A percentile compares a stretch with the other conserved stretches of the same genome.
These are phyloP conservation scores for Anhinga anhinga DNA, from an alignment of 2,113 vertebrate genomes.

Conservation along the genomic window DNA sequence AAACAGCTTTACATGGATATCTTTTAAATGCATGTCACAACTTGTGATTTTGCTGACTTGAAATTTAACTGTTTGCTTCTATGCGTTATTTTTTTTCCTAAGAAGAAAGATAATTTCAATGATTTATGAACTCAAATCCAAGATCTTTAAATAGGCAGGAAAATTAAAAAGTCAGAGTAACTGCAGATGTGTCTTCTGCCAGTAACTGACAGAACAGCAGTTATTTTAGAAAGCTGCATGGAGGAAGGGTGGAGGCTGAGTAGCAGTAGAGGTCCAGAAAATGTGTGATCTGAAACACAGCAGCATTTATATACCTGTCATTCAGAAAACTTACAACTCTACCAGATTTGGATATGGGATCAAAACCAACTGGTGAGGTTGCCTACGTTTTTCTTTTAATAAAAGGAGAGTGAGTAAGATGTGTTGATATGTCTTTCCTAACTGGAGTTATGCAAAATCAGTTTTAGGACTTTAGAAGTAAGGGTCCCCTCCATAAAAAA, in stretches of 20 bases:
- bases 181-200: slow-evolving; percentile 25
- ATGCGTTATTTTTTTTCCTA: not conserved
- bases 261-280: not conserved
- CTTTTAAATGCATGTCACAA: not conserved
- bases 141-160: slow-evolving; percentile 30
- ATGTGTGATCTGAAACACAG: slow-evolving; percentile 7
- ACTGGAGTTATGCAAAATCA: not conserved
- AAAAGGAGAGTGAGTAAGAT: not conserved
- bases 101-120: not conserved
- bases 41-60: not conserved
- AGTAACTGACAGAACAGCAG: not conserved
- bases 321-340: not conserved
- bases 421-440: not conserved
- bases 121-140: not conserved
- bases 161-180: slow-evolving; percentile 33
- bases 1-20: not conserved
- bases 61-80: slow-evolving; percentile 23
- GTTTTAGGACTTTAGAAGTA: not conserved
- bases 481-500: not conserved
- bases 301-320: slow-evolving; percentile 12
- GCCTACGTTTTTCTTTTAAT: not conserved
- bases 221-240: slow-evolving; percentile 39
- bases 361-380: not conserved
- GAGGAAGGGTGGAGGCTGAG: slow-evolving; percentile 16
- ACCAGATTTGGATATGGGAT: not conserved